phyloP scores from a whole-genome alignment of 2,113 vertebrate species.

The Peromyscus polionotus region DNA sequence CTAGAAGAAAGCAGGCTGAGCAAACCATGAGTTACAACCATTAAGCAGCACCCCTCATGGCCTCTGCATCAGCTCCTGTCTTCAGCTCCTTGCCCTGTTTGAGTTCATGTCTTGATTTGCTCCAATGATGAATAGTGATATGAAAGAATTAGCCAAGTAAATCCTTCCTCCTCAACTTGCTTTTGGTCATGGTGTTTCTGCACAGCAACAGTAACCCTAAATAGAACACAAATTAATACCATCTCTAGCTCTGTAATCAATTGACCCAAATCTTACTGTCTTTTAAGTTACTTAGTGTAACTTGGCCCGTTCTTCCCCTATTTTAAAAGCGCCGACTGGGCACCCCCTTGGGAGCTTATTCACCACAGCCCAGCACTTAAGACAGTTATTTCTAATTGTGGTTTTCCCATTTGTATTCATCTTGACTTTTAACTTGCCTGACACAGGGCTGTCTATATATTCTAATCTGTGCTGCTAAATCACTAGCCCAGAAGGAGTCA shows the following conservation, averaged over 20 bases:
- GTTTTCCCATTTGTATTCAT: neutral
- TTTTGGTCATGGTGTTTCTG: neutral
- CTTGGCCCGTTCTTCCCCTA: neutral
- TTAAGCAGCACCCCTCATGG: neutral
- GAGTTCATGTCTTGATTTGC: neutral
- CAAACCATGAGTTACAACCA: neutral
- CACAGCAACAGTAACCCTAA: neutral
- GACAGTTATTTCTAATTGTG: neutral
- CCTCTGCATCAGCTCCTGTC: neutral
- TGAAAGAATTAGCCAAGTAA: neutral
- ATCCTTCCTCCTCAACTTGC: neutral
- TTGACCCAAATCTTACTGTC: neutral
- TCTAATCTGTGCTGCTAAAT: conserved; percentile 17
- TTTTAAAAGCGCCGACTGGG: neutral
- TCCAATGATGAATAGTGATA: neutral
- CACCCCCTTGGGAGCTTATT: neutral
- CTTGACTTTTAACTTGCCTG: conserved; percentile 4
- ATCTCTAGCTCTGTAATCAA: neutral
- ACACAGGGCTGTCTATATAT: neutral
- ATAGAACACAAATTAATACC: neutral
- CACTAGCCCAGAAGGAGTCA: neutral
- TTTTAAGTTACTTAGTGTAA: neutral
- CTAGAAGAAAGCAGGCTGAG: neutral
- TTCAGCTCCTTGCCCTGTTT: neutral
- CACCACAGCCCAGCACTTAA: neutral